phyloP scores from a whole-genome alignment of 2,888 invertebrate species.

The Dasysyrphus albostriatus region DNA sequence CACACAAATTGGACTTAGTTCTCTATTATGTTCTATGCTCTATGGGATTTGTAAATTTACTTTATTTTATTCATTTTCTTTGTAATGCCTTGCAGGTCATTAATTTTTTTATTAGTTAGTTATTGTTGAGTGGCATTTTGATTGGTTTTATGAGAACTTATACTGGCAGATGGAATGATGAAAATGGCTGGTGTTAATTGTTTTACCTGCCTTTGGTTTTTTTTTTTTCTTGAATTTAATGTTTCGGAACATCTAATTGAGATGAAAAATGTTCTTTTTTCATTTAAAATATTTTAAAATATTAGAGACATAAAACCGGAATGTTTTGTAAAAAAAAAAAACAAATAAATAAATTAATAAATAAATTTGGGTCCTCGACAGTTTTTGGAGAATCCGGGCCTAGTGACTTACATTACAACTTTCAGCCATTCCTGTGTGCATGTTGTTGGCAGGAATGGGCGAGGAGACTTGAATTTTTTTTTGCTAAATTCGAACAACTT shows the following conservation, averaged over 20 bases:
- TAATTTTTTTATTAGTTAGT: slow-evolving; percentile 31
- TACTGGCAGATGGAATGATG: slow-evolving; percentile 1
- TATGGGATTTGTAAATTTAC: slow-evolving; percentile 46
- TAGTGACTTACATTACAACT: too few species aligned
- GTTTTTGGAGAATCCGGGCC: too few species aligned
- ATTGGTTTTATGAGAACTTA: slow-evolving; percentile 20
- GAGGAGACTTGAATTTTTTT: too few species aligned
- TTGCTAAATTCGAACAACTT: too few species aligned
- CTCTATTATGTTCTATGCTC: not conserved
- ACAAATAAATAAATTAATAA: too few species aligned
- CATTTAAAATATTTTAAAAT: not conserved
- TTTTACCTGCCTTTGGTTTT: not conserved
- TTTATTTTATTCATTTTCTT: slow-evolving; percentile 18
- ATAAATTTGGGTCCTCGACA: too few species aligned
- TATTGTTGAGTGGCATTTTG: slow-evolving; percentile 23
- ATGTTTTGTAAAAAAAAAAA: too few species aligned
- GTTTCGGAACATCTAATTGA: not conserved
- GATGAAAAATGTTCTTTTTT: not conserved
- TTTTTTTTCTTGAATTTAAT: not conserved
- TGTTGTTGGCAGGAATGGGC: too few species aligned
- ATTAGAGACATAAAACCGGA: too few species aligned
- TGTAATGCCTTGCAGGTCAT: slow-evolving; percentile 23
- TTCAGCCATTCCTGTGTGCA: too few species aligned
- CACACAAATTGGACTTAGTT: slow-evolving; percentile 44
- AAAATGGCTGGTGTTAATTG: slow-evolving; percentile 26